Base-by-base conservation (phyloP, 2,888 invertebrate species). In the Thereva unica region DNA sequence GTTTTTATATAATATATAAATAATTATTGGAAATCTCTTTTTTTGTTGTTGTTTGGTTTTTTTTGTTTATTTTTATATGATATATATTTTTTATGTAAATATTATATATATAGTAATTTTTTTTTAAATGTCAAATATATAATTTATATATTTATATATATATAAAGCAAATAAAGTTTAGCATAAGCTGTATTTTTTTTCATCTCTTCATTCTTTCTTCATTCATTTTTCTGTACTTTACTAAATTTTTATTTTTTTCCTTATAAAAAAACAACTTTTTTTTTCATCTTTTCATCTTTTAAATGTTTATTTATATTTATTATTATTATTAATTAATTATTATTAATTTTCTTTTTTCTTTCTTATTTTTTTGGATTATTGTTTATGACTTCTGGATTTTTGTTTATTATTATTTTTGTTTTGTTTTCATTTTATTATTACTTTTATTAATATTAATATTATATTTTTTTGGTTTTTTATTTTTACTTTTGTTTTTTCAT, bases 101-200 rank as follows among this genome's bases (percentile, higher is more conserved):
- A 41, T 9, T 49, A n/a, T 49, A 10, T 49, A 10, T 49, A 61
- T 61, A 23, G 50, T 61, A 61, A 50, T 50, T 61, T 50, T 61
- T 61, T 23, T 61, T 50, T 49, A 38, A 12, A 40, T 61, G 23
- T 49, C 10, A 34, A 41, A 6, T 49, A n/a, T 49, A 10, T 49
- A 10, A 10, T 6, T 49, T 49, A 10, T 47, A 8, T 53, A 38
- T 53, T 9, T 8, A 37, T 53, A 38, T 50, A 61, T 61, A 61
- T 61, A 61, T 61, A 61, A 61, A 61, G 61, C 61, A 61, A 61
- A 61, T 61, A 41, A 61, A 61, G 50, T 40, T 23, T 61, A 61
- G 61, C 61, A 40, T 61, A 61, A 61, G 61, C 61, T 61, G 41
- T 50, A 50, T 50, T 50, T 61, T 61, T 41, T n/a, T n/a, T n/a